Evolutionary conservation across 2,888 invertebrate species (phyloP).

Genomic region (Amphiduros pacificus): DNA sequence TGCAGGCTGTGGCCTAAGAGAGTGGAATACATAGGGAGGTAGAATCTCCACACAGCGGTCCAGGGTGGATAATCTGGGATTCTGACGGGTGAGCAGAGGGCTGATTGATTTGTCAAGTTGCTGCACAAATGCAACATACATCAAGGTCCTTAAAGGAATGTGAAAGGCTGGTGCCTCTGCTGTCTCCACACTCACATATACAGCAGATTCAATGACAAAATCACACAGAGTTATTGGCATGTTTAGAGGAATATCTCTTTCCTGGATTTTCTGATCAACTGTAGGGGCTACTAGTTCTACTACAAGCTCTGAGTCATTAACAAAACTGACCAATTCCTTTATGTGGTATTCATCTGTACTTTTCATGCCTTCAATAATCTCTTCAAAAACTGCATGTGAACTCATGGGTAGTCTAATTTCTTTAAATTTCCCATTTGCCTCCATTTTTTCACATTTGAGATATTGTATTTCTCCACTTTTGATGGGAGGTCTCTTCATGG

Average conservation of each 20-base stretch:
- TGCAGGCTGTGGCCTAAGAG: constrained; percentile 19
- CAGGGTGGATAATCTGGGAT: constrained; percentile 30
- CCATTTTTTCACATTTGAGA: constrained; percentile 23
- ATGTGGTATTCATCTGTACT: constrained; percentile 17
- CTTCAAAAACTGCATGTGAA: constrained; percentile 26
- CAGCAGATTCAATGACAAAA: constrained; percentile 30
- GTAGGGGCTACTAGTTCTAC: constrained; percentile 25
- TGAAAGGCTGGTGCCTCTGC: constrained; percentile 33
- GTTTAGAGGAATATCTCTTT: constrained; percentile 25
- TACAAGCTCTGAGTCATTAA: constrained; percentile 23
- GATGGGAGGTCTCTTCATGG: neutral
- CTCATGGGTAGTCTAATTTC: constrained; percentile 26
- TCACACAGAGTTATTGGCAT: constrained; percentile 25
- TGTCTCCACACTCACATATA: constrained; percentile 29
- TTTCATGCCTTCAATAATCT: constrained; percentile 24
- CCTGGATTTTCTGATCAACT: constrained; percentile 23
- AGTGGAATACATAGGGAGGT: constrained; percentile 24
- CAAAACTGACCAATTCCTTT: constrained; percentile 25
- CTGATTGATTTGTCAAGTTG: constrained; percentile 27
- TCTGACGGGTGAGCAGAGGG: constrained; percentile 30
- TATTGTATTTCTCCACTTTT: constrained; percentile 3
- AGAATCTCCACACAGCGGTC: constrained; percentile 33
- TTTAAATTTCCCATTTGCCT: constrained; percentile 8
- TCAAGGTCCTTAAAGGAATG: constrained; percentile 29
- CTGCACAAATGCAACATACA: constrained; percentile 26